phyloP scores from a whole-genome alignment of 2,797 vertebrate species.

The Pipistrellus pygmaeus region DNA sequence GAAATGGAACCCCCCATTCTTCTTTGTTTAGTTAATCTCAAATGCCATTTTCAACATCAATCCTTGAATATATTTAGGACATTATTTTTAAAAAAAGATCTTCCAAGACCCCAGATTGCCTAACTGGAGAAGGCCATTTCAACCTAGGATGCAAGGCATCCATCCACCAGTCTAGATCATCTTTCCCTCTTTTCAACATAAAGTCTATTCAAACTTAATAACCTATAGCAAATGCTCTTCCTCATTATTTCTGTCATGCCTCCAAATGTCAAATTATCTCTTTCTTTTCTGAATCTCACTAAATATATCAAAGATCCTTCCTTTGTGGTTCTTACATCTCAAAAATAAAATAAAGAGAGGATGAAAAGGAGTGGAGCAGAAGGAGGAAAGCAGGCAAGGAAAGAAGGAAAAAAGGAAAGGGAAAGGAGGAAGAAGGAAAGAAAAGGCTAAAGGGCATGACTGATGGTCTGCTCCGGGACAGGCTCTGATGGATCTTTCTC shows the following conservation, averaged over 20 bases:
- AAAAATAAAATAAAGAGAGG: not conserved
- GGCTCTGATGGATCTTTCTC: not conserved
- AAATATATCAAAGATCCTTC: not conserved
- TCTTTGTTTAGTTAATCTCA: not conserved
- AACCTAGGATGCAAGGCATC: not conserved
- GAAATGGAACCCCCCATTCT: not conserved
- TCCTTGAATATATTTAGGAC: not conserved
- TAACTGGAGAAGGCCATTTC: not conserved
- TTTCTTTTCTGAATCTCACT: not conserved
- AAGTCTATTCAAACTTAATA: not conserved
- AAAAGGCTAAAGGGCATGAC: fast-evolving
- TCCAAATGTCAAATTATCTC: not conserved
- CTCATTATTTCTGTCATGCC: not conserved
- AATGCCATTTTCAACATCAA: not conserved
- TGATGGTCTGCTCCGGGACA: not conserved
- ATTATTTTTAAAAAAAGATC: not conserved
- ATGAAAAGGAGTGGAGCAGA: not conserved
- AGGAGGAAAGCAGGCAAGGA: not conserved
- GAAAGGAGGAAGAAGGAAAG: not conserved
- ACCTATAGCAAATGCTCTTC: not conserved
- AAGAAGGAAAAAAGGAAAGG: not conserved
- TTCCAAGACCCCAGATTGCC: not conserved
- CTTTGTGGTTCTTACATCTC: not conserved
- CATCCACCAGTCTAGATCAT: no score
- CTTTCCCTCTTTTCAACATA: not conserved